These are phyloP conservation scores for Takifugu flavidus DNA, from an alignment of 2,113 vertebrate species.

Conservation along the genomic window DNA sequence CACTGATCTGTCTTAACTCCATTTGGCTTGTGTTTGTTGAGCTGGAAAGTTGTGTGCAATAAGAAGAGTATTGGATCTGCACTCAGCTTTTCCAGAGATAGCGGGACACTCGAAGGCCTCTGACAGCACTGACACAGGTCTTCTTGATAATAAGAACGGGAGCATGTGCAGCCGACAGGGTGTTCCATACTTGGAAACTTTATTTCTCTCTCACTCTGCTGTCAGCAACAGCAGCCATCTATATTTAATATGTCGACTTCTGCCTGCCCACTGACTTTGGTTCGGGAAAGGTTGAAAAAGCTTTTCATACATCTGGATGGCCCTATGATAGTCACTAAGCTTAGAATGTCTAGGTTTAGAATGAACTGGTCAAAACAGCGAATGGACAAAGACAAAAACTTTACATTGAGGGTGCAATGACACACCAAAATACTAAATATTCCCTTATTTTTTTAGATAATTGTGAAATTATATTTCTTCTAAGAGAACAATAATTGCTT, in stretches of 20 bases:
- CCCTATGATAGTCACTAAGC: not conserved
- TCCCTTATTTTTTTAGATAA: no score
- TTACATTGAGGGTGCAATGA: no score
- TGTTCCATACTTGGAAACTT: constrained; percentile 54
- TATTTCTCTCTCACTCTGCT: constrained; percentile 49
- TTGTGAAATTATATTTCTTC: no score
- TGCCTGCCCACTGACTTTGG: constrained; percentile 27
- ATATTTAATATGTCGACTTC: constrained; percentile 57
- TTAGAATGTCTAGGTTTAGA: not conserved
- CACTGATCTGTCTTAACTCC: no score
- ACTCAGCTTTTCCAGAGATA: constrained; percentile 49
- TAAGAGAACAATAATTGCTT: no score
- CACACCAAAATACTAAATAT: no score
- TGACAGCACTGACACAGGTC: constrained; percentile 56
- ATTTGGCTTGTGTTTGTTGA: constrained; percentile 4
- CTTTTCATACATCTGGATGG: constrained; percentile 2
- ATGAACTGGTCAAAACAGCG: no score
- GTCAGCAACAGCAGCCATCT: constrained; percentile 47
- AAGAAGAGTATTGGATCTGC: constrained; percentile 34
- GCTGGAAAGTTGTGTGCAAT: constrained; percentile 13
- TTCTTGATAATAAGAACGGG: constrained; percentile 62
- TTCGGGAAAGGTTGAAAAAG: constrained; percentile 14
- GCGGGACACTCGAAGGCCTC: constrained; percentile 27
- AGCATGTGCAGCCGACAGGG: constrained; percentile 42
- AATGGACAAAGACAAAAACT: no score